phyloP scores from a whole-genome alignment of 2,113 vertebrate species.

The Ictalurus punctatus region DNA sequence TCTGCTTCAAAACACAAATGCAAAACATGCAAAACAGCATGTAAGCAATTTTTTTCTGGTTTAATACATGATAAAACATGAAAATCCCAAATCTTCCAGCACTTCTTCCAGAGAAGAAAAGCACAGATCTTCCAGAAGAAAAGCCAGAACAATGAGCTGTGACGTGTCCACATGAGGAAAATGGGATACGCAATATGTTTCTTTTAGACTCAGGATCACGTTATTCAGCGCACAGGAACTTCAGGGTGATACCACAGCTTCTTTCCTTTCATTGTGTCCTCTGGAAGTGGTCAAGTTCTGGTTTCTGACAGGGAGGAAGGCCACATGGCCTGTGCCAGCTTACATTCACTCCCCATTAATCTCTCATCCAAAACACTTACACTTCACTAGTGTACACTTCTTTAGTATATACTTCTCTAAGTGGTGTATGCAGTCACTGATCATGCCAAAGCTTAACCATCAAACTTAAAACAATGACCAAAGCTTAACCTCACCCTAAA shows the following conservation, averaged over 20 bases:
- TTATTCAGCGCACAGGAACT: conserved; percentile 58
- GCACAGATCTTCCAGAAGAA: conserved; percentile 46
- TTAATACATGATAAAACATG: conserved; percentile 45
- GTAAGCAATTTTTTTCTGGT: conserved; percentile 17
- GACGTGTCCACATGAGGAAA: conserved; percentile 38
- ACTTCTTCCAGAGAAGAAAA: conserved; percentile 23
- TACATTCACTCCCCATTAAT: conserved; percentile 1
- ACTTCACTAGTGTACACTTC: not conserved
- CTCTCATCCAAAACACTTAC: not conserved
- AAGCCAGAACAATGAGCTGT: conserved; percentile 53
- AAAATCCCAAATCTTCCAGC: conserved; percentile 47
- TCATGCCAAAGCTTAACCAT: conserved; percentile 6
- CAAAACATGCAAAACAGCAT: conserved; percentile 3
- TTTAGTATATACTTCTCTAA: not conserved
- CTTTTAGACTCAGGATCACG: conserved; percentile 65
- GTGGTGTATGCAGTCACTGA: not conserved
- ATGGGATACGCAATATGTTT: conserved; percentile 62
- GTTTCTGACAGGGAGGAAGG: conserved; percentile 34
- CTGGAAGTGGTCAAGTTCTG: conserved; percentile 56
- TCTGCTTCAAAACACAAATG: not conserved
- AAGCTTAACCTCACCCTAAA: not conserved
- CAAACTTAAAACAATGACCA: not conserved
- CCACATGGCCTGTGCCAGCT: conserved; percentile 35
- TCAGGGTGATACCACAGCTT: conserved; percentile 60
- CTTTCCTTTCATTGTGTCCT: conserved; percentile 78